phyloP scores from a whole-genome alignment of 2,797 vertebrate species.

The Pangasius macronema region DNA sequence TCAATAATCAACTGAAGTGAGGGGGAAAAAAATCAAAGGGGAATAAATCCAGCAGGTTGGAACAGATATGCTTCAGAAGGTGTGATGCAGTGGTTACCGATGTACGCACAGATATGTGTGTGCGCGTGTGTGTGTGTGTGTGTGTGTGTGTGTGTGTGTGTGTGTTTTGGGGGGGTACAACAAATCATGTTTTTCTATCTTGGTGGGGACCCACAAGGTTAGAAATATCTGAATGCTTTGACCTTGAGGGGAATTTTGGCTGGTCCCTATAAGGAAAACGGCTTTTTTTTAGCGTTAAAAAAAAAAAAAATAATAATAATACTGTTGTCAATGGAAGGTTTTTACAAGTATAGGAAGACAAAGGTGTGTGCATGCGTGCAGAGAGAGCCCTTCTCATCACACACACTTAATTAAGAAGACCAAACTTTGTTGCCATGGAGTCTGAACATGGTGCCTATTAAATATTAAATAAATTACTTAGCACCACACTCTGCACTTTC shows the following conservation, averaged over 20 bases:
- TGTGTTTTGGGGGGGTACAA: neutral
- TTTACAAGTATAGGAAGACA: neutral
- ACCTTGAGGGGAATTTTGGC: neutral
- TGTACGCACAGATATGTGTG: neutral
- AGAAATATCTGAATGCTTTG: neutral
- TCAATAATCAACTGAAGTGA: conserved; percentile 26
- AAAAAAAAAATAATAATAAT: neutral
- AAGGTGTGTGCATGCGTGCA: neutral
- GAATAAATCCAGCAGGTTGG: conserved; percentile 44
- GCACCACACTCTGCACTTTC: neutral
- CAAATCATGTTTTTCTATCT: neutral
- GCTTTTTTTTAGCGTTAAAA: too few species aligned
- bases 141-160: neutral
- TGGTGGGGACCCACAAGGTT: neutral
- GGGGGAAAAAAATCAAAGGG: conserved; percentile 35
- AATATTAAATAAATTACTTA: conserved; percentile 26
- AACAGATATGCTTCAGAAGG: conserved; percentile 29
- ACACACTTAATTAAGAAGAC: conserved; percentile 15
- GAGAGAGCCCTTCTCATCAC: neutral
- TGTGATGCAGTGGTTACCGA: conserved; percentile 1
- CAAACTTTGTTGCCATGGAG: conserved; percentile 37
- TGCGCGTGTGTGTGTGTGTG: neutral
- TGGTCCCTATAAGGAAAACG: neutral
- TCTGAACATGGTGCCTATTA: conserved; percentile 14
- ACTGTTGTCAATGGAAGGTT: neutral